Conservation (phyloP, 2,888 invertebrate genomes). For the Marronus borbonicus region DNA sequence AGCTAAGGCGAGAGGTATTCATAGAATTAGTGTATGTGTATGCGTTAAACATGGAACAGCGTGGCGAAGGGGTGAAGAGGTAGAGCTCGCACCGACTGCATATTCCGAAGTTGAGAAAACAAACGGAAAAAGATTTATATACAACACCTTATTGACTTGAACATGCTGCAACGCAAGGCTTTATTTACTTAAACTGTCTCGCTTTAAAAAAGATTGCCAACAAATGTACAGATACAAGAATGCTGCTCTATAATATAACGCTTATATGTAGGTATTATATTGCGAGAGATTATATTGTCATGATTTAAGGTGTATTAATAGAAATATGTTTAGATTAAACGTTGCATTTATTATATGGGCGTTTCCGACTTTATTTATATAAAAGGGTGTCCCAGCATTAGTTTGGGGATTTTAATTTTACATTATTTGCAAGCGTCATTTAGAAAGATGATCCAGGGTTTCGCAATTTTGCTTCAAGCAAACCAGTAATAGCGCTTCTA, state of each 20-base stretch:
- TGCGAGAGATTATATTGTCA: too few relatives aligned
- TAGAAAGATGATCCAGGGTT: too few relatives aligned
- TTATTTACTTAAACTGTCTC: slow-evolving; percentile 45
- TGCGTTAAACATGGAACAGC: background rate
- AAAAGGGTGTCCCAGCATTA: too few relatives aligned
- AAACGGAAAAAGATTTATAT: slow-evolving; percentile 48
- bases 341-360: too few relatives aligned
- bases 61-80: background rate
- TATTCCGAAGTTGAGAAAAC: slow-evolving; percentile 40
- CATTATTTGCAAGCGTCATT: too few relatives aligned
- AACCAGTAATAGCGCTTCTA: too few relatives aligned
- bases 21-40: slow-evolving; percentile 23
- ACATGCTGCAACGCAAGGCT: slow-evolving; percentile 25
- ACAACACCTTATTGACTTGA: slow-evolving; percentile 47
- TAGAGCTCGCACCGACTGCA: slow-evolving; percentile 25
- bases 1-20: slow-evolving; percentile 30
- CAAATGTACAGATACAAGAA: slow-evolving; percentile 26
- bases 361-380: too few relatives aligned
- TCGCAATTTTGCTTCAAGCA: too few relatives aligned
- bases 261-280: too few relatives aligned
- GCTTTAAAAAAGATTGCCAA: slow-evolving; percentile 37
- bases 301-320: too few relatives aligned
- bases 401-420: too few relatives aligned
- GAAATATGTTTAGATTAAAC: too few relatives aligned
- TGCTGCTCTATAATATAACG: background rate